Evolutionary conservation across 1,140 invertebrate species (phyloP), one percentile per base, ranked within the genome.

Genomic region (Drosophila sulfurigaster): DNA sequence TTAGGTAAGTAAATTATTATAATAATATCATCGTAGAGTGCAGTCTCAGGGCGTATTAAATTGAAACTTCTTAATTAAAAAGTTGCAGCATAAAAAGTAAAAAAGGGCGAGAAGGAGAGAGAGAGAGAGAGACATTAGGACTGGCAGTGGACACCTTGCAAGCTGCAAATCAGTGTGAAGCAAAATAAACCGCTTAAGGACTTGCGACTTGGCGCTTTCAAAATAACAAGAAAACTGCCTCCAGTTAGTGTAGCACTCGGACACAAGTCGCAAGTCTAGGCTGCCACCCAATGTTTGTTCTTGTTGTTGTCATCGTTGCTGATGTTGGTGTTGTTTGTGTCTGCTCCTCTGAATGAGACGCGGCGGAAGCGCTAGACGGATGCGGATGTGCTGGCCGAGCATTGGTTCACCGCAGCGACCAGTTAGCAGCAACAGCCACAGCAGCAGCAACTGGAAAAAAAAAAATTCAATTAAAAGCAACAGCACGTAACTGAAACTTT

Each of bases 401-500:
- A 73, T 81, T 78, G 80, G 83, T 74, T 82, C 60, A 66, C 75
- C 79, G 41, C 75, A 74, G 78, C 78, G 79, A 86, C 77, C 68
- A 72, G 74, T 72, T 71, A 72, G 45, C 45, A 75, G 60, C 54
- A 75, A 45, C 67, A 64, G 46, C 58, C 60, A 6, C 16, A 32
- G 20, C 58, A 70, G 3, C 62, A 68, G 63, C 71, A 75, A 62
- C 51, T 35, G 69, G 67, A 82, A 91, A 78, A 82, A 91, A 91
- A 91, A 82, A 91, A 91, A 91, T 91, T 91, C 87, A 91, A 91
- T 91, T 91, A 91, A 91, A 91, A 91, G 88, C 88, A 91, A 91
- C 87, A 91, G 88, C 87, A 91, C 87, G 87, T 91, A 91, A 91
- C 80, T 87, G 82, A 91, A 91, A 91, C 82, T 91, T 91, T 91